These are phyloP conservation scores for Trachelipus rathkii DNA, from an alignment of 1,140 invertebrate genomes.

Conservation along the genomic window DNA sequence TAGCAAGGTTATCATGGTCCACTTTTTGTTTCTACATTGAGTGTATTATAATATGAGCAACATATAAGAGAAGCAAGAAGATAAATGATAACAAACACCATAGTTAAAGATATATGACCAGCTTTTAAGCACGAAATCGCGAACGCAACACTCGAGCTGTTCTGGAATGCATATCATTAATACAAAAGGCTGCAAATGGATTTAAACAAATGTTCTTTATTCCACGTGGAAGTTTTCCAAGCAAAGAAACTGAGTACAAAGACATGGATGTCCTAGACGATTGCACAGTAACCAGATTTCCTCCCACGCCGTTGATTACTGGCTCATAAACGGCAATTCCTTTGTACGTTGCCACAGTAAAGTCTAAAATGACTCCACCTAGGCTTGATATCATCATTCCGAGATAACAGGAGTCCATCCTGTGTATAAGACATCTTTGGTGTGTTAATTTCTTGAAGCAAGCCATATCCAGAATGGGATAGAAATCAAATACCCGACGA, in stretches of 20 bases:
- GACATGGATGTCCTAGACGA: slow-evolving; percentile 85
- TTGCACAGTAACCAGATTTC: slow-evolving; percentile 89
- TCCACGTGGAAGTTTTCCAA: slow-evolving; percentile 36
- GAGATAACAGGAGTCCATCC: slow-evolving; percentile 81
- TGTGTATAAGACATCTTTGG: slow-evolving; percentile 67
- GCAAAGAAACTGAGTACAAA: slow-evolving; percentile 63
- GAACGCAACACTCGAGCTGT: slow-evolving; percentile 80
- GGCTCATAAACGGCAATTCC: slow-evolving; percentile 82
- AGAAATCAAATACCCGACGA: slow-evolving; percentile 62
- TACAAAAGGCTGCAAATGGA: slow-evolving; percentile 73
- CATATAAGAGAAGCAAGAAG: slow-evolving; percentile 73
- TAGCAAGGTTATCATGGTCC: slow-evolving; percentile 92
- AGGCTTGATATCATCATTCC: slow-evolving; percentile 78
- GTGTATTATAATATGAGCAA: slow-evolving; percentile 76
- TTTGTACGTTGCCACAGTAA: slow-evolving; percentile 70
- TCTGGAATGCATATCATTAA: slow-evolving; percentile 65
- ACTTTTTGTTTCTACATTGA: slow-evolving; percentile 79
- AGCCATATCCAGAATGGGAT: slow-evolving; percentile 74
- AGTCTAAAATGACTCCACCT: slow-evolving; percentile 74
- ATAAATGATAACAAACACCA: slow-evolving; percentile 76
- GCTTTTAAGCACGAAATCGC: slow-evolving; percentile 78
- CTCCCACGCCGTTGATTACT: slow-evolving; percentile 86
- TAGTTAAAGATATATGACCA: slow-evolving; percentile 74
- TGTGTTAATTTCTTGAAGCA: slow-evolving; percentile 70
- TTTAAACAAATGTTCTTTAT: slow-evolving; percentile 62